These are phyloP conservation scores for Lithobates pipiens DNA, from an alignment of 2,797 vertebrate species.

Conservation along the genomic window DNA sequence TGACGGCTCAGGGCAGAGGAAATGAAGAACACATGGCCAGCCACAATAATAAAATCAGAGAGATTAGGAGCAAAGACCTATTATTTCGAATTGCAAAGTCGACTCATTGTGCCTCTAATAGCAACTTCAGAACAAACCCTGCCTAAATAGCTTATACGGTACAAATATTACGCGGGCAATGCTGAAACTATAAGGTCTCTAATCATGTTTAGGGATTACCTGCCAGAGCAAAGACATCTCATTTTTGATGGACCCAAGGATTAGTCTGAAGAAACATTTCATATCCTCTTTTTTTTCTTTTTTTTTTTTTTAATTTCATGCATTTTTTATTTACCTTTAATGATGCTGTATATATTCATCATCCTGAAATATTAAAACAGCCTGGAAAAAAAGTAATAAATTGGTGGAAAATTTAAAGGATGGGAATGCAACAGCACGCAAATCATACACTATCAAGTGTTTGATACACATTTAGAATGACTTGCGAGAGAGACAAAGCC, in stretches of 20 bases:
- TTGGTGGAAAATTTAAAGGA: conserved; percentile 85
- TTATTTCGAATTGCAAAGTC: conserved; percentile 79
- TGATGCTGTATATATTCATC: conserved; percentile 91
- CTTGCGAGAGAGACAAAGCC: conserved; percentile 80
- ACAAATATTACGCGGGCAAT: conserved; percentile 80
- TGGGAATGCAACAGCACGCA: conserved; percentile 83
- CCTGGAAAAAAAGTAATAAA: conserved; percentile 86
- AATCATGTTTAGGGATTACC: conserved; percentile 90
- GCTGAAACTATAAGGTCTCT: conserved; percentile 81
- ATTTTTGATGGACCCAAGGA: conserved; percentile 81
- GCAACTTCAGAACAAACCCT: conserved; percentile 81
- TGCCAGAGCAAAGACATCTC: conserved; percentile 80
- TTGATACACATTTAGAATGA: conserved; percentile 85
- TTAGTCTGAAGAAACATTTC: conserved; percentile 83
- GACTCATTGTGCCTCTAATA: conserved; percentile 82
- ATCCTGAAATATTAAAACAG: conserved; percentile 89
- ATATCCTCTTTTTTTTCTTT: conserved; percentile 75
- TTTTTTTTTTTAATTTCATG: conserved; percentile 80
- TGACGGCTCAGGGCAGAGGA: conserved; percentile 10
- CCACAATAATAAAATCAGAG: conserved; percentile 73
- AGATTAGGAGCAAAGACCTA: conserved; percentile 75
- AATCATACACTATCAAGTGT: conserved; percentile 90
- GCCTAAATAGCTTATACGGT: conserved; percentile 84
- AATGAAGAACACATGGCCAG: conserved; percentile 72
- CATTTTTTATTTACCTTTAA: conserved; percentile 88